Evolutionary conservation across 2,113 vertebrate genomes (phyloP), one percentile per base, ranked within the genome.

Genomic region (Mormoops blainvillei): DNA sequence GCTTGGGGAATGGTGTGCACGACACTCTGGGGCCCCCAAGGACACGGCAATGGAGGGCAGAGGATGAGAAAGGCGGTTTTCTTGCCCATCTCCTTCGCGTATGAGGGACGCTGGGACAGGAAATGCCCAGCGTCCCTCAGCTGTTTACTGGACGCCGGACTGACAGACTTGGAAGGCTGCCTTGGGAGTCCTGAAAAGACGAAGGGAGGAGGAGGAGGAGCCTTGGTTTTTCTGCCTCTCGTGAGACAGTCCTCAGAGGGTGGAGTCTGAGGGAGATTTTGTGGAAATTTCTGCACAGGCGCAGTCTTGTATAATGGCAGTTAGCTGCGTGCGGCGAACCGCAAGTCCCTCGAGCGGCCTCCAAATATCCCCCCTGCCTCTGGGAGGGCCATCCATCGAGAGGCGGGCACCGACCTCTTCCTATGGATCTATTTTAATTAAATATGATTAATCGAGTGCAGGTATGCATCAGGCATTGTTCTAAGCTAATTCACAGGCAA

Each of bases 101-200:
- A 50, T 45, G 41, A 85, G 52, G 45, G 82, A 80, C 33, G 48
- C 61, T 41, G 67, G n/a, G 71, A 88, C 73, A 94, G 96, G 95
- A 97, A 97, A 91, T 81, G 38, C 89, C 94, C 70, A 28, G 78
- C 0, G 6, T 80, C 65, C 92, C 93, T 50, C 5, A 82, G 68
- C 54, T 89, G 4, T 87, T 95, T 93, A n/a, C 68, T 94, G 71
- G 94, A 71, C 1, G 20, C 58, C 54, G 76, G 67, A 67, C 28
- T 2, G 89, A 93, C 68, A 20, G 1, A 67, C 91, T 90, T 97
- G 87, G 88, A 96, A 94, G 61, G 16, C n/a, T 97, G 94, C 87
- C 70, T 95, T 12, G 76, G n/a, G 82, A 95, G 90, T 94, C 48
- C 28, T 87, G 68, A 38, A 18, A 86, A 93, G 89, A 84, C 26